Evolutionary conservation across 2,888 invertebrate genomes (phyloP), one percentile per base, ranked within the genome.

Genomic region (Alentia gelatinosa): DNA sequence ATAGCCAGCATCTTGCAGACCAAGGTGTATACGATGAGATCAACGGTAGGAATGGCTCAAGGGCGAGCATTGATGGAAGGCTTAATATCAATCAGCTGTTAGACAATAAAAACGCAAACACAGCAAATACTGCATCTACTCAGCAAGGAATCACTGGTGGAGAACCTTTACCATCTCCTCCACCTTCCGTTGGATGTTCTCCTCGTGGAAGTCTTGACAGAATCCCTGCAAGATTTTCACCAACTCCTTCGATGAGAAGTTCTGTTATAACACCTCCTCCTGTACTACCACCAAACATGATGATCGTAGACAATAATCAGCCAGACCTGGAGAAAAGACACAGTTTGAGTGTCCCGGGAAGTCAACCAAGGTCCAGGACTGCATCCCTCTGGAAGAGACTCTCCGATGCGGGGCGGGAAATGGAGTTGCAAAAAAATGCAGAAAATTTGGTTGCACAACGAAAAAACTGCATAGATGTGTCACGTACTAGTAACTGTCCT

Each of bases 11-110:
- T 39, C 37, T 89, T 39, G 89, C 89, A 30, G 40, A 89, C 5
- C 40, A 74, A 35, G 89, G 89, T 4, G 33, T 89, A 1, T 89
- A 89, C 30, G 89, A 89, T 35, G 89, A 89, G 7, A 19, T n/a
- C n/a, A 56, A 56, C n/a, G n/a, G 56, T n/a, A 4, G 56, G n/a
- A 56, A n/a, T 3, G 56, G 23, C 56, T 56, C 56, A 9, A n/a
- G 1, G 12, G 56, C 3, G 19, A n/a, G n/a, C n/a, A 19, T 4
- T 56, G 56, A 3, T 4, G 5, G 1, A 4, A 56, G 56, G 47
- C 47, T 47, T 47, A 12, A 47, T 19, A 47, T 19, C 47, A 47
- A 47, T 47, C 47, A 47, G 9, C 19, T 19, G 19, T 12, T 19
- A 12, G 47, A 47, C 47, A n/a, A n/a, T n/a, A n/a, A n/a, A n/a